Conservation (phyloP, 2,888 invertebrate genomes). For the Cistogaster globosa region DNA sequence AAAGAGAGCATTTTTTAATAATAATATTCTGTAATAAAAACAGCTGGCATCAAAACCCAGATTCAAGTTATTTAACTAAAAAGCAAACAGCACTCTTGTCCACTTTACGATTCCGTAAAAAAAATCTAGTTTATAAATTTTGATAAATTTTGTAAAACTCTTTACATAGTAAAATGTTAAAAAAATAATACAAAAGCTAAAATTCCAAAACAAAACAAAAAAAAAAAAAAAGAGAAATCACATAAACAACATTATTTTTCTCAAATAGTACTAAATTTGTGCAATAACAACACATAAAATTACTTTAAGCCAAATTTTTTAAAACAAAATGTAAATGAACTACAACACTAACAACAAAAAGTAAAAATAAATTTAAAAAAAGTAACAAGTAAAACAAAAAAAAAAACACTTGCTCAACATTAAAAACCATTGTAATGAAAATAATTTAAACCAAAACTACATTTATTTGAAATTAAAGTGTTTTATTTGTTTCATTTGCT, state of each 20-base stretch:
- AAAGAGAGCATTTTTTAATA: too few relatives aligned
- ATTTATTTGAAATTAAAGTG: neutral
- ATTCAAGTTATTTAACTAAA: too few relatives aligned
- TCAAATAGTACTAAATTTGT: slow-evolving; percentile 34
- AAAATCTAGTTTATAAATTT: too few relatives aligned
- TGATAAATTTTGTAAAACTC: neutral
- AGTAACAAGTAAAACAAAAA: neutral
- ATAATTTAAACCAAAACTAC: neutral
- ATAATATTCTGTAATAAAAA: too few relatives aligned
- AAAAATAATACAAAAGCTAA: neutral
- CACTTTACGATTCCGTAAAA: too few relatives aligned
- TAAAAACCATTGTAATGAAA: too few relatives aligned
- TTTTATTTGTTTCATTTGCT: neutral
- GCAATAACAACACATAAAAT: slow-evolving; percentile 40
- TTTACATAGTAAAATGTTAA: slow-evolving; percentile 2
- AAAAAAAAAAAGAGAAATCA: slow-evolving; percentile 64
- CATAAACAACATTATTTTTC: slow-evolving; percentile 22
- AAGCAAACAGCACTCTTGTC: too few relatives aligned
- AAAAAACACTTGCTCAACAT: neutral
- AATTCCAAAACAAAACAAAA: neutral
- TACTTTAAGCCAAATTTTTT: neutral
- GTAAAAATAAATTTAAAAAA: neutral
- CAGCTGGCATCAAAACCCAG: too few relatives aligned
- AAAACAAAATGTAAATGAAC: slow-evolving; percentile 55
- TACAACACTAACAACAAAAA: neutral